Percentiles rank a stretch among this genome's conserved stretches.
These are phyloP conservation scores for Ctenicera cuprea DNA, from an alignment of 2,888 invertebrate species.

Conservation along the genomic window DNA sequence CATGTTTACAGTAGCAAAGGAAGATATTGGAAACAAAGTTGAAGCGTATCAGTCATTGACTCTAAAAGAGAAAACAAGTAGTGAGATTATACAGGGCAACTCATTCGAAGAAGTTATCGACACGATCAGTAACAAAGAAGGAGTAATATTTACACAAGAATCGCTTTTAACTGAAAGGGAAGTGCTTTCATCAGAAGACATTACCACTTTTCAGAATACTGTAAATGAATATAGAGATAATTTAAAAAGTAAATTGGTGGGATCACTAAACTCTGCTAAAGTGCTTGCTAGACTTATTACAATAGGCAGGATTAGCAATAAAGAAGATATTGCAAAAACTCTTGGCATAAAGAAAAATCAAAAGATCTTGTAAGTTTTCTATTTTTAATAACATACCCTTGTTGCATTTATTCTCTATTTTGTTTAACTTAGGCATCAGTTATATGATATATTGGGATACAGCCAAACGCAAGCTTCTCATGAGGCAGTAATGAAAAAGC, in stretches of 20 bases:
- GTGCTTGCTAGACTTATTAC: conserved; percentile 80
- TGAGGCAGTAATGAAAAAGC: conserved; percentile 79
- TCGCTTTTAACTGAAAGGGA: conserved; percentile 63
- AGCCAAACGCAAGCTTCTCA: conserved; percentile 82
- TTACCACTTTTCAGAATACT: conserved; percentile 68
- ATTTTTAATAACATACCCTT: conserved; percentile 65
- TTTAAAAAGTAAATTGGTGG: conserved; percentile 76
- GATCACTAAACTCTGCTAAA: conserved; percentile 78
- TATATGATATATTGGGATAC: conserved; percentile 83
- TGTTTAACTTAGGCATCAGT: conserved; percentile 73
- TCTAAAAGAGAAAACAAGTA: conserved; percentile 60
- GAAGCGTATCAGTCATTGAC: conserved; percentile 71
- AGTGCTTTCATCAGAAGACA: conserved; percentile 32
- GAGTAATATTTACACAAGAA: conserved; percentile 61
- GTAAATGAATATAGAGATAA: conserved; percentile 75
- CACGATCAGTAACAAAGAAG: conserved; percentile 57
- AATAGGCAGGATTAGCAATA: conserved; percentile 76
- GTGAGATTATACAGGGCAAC: conserved; percentile 47
- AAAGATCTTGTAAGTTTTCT: conserved; percentile 73
- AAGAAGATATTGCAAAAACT: conserved; percentile 77
- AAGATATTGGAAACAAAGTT: conserved; percentile 74
- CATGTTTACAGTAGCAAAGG: conserved; percentile 71
- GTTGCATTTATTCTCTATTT: conserved; percentile 1
- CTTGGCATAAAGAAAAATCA: conserved; percentile 77
- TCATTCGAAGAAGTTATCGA: conserved; percentile 65